These are phyloP conservation scores for Coboldia fuscipes DNA, from an alignment of 1,140 invertebrate genomes.

Conservation along the genomic window DNA sequence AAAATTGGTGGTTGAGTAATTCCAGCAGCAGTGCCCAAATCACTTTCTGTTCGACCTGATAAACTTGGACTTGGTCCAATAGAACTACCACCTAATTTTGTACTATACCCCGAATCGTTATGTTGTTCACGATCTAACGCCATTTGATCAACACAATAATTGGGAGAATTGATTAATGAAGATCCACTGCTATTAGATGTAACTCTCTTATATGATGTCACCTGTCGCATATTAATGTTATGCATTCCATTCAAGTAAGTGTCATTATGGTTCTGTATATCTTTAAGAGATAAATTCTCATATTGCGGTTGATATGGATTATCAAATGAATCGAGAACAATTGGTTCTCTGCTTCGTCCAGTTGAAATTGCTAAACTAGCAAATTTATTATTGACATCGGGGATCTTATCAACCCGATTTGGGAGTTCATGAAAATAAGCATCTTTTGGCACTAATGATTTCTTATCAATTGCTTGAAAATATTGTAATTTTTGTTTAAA, in stretches of 20 bases:
- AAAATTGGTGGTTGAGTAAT: no score
- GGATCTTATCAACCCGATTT: constrained; percentile 12
- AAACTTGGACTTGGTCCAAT: not conserved
- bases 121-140: not conserved
- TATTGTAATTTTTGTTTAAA: no score
- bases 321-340: not conserved
- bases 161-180: no score
- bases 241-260: not conserved
- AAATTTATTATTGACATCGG: not conserved
- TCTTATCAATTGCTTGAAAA: not conserved
- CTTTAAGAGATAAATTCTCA: not conserved
- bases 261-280: not conserved
- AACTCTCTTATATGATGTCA: not conserved
- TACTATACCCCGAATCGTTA: not conserved
- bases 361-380: not conserved
- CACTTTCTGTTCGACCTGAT: not conserved
- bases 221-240: not conserved
- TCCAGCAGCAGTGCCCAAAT: no score
- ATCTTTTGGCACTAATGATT: constrained; percentile 26
- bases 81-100: not conserved
- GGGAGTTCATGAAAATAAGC: constrained; percentile 34
- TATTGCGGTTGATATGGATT: not conserved
- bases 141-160: not conserved
- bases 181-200: not conserved
- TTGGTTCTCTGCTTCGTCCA: not conserved